Conservation (phyloP, 2,888 invertebrate genomes). For the Myathropa florea region DNA sequence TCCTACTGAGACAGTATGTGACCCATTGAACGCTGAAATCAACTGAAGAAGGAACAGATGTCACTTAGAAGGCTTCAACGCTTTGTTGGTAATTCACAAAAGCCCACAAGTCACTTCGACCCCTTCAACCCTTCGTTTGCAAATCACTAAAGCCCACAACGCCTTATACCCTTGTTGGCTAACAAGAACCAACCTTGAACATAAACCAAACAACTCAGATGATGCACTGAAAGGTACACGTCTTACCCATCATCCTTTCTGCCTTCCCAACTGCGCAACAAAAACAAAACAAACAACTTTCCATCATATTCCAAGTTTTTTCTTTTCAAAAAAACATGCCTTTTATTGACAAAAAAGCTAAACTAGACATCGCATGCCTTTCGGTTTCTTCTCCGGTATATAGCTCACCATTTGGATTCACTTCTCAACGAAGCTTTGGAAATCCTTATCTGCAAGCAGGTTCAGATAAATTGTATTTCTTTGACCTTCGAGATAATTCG, state of each 20-base stretch:
- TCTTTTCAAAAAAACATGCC: background rate
- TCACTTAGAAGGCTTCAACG: too few relatives aligned
- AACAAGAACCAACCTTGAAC: too few relatives aligned
- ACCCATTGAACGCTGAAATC: too few relatives aligned
- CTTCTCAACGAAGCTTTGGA: constrained; percentile 15
- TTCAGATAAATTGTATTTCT: constrained; percentile 22
- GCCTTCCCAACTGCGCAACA: background rate
- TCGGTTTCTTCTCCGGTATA: background rate
- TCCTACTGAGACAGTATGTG: too few relatives aligned
- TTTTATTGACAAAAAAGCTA: background rate
- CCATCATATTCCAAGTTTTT: background rate
- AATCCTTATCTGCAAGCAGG: constrained; percentile 52
- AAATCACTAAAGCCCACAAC: too few relatives aligned
- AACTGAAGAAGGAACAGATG: too few relatives aligned
- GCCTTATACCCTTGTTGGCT: too few relatives aligned
- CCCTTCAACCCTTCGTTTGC: too few relatives aligned
- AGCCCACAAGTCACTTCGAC: too few relatives aligned
- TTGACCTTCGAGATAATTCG: constrained; percentile 17
- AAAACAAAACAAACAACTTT: background rate
- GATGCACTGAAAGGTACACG: background rate
- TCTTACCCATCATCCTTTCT: background rate
- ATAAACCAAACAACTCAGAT: background rate
- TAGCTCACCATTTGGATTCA: constrained; percentile 17
- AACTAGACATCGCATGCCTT: constrained; percentile 41
- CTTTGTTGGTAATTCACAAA: too few relatives aligned